Evolutionary conservation across 37 sponge, comb jelly and placozoan genomes (phyloP).

Genomic region (Ianthella basta): DNA sequence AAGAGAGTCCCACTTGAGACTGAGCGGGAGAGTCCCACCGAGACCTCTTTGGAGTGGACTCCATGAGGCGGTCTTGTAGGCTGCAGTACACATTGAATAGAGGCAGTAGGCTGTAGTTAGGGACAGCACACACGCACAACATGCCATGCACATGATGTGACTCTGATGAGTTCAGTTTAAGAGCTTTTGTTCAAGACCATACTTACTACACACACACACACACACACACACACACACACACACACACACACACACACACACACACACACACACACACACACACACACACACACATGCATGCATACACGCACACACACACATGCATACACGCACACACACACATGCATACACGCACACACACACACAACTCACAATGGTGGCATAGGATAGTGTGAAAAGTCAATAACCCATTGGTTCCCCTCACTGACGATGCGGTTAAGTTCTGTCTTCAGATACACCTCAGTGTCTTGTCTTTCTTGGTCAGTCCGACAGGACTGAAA

Average conservation of each 20-base stretch:
- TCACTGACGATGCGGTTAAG: slow-evolving; percentile 63
- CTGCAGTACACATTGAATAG: not conserved
- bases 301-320: slow-evolving; percentile 3
- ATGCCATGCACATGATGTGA: no score
- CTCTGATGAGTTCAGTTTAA: no score
- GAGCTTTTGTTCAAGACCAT: no score
- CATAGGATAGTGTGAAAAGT: slow-evolving; percentile 79
- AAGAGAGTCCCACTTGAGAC: no score
- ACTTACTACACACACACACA: no score
- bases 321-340: not conserved
- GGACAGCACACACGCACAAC: no score
- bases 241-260: no score
- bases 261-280: not conserved
- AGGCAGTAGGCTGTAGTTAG: no score
- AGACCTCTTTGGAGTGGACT: slow-evolving; percentile 20
- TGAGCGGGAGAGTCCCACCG: slow-evolving; percentile 84
- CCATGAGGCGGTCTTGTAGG: not conserved
- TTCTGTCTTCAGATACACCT: slow-evolving; percentile 51
- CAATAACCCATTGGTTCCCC: slow-evolving; percentile 63
- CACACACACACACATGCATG: not conserved
- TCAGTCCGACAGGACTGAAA: slow-evolving; percentile 58
- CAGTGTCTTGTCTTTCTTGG: slow-evolving; percentile 59
- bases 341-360: not conserved
- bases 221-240: no score
- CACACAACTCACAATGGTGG: slow-evolving; percentile 65